Conservation (phyloP, 2,888 invertebrate species). For the Diarsia mendica region DNA sequence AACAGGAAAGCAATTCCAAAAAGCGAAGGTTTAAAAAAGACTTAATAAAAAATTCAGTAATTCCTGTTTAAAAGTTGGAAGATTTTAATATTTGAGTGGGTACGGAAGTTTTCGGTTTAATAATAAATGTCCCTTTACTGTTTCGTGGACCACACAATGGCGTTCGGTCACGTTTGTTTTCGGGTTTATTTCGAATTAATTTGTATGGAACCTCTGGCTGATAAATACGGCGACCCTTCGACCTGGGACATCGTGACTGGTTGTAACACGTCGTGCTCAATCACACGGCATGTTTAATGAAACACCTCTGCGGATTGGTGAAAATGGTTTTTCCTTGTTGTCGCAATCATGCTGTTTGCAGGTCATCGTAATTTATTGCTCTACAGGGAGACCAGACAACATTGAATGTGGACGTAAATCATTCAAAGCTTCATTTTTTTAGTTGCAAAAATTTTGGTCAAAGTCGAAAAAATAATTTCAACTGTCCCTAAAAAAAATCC, state of each 20-base stretch:
- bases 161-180: conserved; percentile 43
- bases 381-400: not conserved
- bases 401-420: no score
- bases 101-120: conserved; percentile 38
- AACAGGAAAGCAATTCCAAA: conserved; percentile 24
- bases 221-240: conserved; percentile 35
- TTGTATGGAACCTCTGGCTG: conserved; percentile 21
- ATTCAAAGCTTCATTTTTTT: no score
- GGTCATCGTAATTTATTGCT: conserved; percentile 27
- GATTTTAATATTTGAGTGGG: conserved; percentile 42
- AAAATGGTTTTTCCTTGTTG: conserved; percentile 19
- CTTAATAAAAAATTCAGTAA: conserved; percentile 41
- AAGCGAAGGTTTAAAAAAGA: conserved; percentile 12
- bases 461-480: no score
- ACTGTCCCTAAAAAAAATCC: no score
- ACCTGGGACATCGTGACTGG: not conserved
- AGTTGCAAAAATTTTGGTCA: no score
- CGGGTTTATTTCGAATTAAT: conserved; percentile 47
- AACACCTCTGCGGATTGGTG: conserved; percentile 19
- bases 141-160: conserved; percentile 31
- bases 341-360: conserved; percentile 7
- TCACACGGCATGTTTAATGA: conserved; percentile 38
- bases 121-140: conserved; percentile 47
- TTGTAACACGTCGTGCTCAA: conserved; percentile 30
- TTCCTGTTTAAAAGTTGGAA: conserved; percentile 30